Base-by-base conservation (phyloP, 2,797 vertebrate species). In the Siniperca undulata region DNA sequence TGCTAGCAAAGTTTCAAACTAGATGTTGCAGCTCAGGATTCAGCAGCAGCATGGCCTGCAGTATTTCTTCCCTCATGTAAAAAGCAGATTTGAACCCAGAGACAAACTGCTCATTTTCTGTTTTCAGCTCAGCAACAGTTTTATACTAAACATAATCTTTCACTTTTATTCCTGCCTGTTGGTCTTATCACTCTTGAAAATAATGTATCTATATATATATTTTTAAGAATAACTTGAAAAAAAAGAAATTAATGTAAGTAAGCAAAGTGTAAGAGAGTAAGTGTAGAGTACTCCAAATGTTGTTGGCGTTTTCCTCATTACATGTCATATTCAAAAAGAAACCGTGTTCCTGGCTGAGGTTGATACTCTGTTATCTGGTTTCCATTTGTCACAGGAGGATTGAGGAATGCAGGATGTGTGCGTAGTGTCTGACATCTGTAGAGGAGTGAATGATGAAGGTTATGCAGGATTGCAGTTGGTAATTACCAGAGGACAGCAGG, bases 281-380 rank as follows among this genome's bases (percentile, higher is more conserved):
- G 36, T 36, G 36, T 36, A 36, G 36, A 36, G 36, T 36, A 7
- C 36, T 7, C 30, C 30, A 30, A 30, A 36, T 36, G 36, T 36
- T 30, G 27, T 30, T 30, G 30, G 30, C 3, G 30, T 40, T 40
- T 40, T 40, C 1, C 38, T 40, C 9, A 40, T 40, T 8, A 40
- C 38, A 9, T 10, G 38, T 40, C 38, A 40, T 40, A 40, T 40
- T 40, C n/a, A 30, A 20, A 44, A 16, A 50, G n/a, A 38, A 48
- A 52, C 0, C 17, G 0, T 12, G 24, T 24, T 48, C 11, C 30
- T 8, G 20, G 30, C 66, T 6, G 44, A 67, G 34, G 17, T 30
- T 4, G n/a, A 58, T 66, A 11, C 67, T 59, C 67, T 48, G 65
- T 75, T 75, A 67, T 40, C 34, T 7, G 12, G 34, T 38, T 55